Base-by-base conservation (phyloP, 2,888 invertebrate species). In the Pasiphila rectangulata region DNA sequence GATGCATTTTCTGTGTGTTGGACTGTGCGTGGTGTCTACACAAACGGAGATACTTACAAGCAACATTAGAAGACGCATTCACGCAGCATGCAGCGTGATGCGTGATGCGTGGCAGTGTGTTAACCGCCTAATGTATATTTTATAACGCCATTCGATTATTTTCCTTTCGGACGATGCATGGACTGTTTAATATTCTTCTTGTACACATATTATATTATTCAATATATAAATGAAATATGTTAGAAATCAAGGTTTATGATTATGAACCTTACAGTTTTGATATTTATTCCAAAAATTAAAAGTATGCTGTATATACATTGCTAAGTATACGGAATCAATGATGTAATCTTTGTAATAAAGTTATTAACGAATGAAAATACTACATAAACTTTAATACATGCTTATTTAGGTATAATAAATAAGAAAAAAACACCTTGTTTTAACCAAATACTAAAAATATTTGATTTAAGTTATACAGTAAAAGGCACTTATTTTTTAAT, bases 361-460 rank as follows among this genome's bases (percentile, higher is more conserved):
- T 27, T 27, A 6, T 16, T 30, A 30, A 16, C 7, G 17, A 32
- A 32, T 9, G 4, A 5, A 32, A 5, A 19, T 3, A 16, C n/a
- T 10, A 16, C 10, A 2, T 32, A 15, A 10, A 19, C 39, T 16
- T 25, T 35, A 9, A 16, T n/a, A n/a, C n/a, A n/a, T n/a, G n/a
- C n/a, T n/a, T n/a, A n/a, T n/a, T n/a, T n/a, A n/a, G n/a, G n/a
- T n/a, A n/a, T n/a, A n/a, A n/a, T n/a, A n/a, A n/a, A n/a, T n/a
- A n/a, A n/a, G n/a, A n/a, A n/a, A n/a, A n/a, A n/a, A n/a, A n/a
- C n/a, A n/a, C n/a, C n/a, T 25, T 38, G n/a, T 30, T 20, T 27
- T 41, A n/a, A 78, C 84, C 84, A 84, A 84, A 84, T 82, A 84
- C 79, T 75, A 64, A 60, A 63, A 64, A 68, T 68, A 57, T 69